Conservation (phyloP, 2,113 vertebrate species). For the Motacilla alba region DNA sequence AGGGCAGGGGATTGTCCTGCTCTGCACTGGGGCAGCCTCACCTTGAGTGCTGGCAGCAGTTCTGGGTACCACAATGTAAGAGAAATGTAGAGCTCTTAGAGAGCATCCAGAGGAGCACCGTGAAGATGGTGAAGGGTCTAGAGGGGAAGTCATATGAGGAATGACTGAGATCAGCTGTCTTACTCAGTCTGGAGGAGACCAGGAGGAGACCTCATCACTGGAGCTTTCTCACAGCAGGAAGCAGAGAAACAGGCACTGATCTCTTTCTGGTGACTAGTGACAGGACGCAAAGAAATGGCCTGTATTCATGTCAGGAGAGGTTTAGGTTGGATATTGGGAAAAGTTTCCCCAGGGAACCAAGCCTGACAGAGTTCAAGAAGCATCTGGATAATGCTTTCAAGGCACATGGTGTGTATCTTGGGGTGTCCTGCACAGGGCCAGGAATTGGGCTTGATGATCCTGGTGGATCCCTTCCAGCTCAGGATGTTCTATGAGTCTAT, state of each 20-base stretch:
- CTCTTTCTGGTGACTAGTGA: not conserved
- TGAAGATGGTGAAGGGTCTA: not conserved
- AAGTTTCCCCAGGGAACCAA: not conserved
- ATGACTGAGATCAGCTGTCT: not conserved
- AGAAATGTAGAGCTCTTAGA: not conserved
- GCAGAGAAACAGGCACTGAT: no score
- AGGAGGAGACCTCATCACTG: not conserved
- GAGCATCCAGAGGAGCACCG: not conserved
- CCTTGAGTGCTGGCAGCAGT: rapidly evolving
- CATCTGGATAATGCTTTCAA: not conserved
- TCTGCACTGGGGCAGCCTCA: not conserved
- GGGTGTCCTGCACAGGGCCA: not conserved
- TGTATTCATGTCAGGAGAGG: not conserved
- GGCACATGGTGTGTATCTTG: not conserved
- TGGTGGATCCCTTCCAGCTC: not conserved
- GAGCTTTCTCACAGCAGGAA: not conserved
- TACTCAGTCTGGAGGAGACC: not conserved
- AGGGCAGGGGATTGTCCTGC: not conserved
- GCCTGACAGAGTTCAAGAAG: not conserved
- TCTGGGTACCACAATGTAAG: not conserved
- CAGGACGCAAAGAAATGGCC: not conserved
- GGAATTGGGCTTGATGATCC: not conserved
- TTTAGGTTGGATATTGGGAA: not conserved
- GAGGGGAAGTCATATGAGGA: not conserved
- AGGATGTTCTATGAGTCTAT: not conserved